Percentiles rank a stretch among this genome's conserved stretches.
These are phyloP conservation scores for Nezara viridula DNA, from an alignment of 2,888 invertebrate species.

Conservation along the genomic window DNA sequence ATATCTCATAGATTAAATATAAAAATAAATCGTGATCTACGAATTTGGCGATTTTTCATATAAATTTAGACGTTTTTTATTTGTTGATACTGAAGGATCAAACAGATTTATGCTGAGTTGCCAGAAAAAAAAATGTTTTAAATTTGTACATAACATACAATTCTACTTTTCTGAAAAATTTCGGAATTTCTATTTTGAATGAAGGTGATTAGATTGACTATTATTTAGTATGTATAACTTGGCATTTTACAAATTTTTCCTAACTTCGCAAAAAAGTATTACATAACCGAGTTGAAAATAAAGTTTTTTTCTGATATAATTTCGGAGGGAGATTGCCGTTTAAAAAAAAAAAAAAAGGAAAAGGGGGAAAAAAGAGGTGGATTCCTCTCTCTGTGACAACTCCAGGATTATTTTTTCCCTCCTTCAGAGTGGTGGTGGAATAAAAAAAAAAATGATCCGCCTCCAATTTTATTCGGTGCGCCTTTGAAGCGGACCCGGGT, in stretches of 20 bases:
- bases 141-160: too few relatives aligned
- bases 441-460: not conserved
- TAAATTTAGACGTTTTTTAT: too few relatives aligned
- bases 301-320: constrained; percentile 22
- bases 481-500: constrained; percentile 43
- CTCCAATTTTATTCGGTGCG: constrained; percentile 36
- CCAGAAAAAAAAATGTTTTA: too few relatives aligned
- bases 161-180: too few relatives aligned
- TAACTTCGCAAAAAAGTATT: not conserved
- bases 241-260: not conserved
- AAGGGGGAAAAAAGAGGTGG: not conserved
- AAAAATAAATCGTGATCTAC: too few relatives aligned
- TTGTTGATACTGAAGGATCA: too few relatives aligned
- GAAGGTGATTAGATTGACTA: not conserved
- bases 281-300: not conserved
- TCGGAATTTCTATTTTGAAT: not conserved
- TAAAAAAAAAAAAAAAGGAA: not conserved
- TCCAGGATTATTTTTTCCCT: constrained; percentile 33
- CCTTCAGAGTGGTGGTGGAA: constrained; percentile 23
- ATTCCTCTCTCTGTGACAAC: constrained; percentile 45
- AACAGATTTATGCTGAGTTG: too few relatives aligned
- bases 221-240: too few relatives aligned
- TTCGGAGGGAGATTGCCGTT: constrained; percentile 16
- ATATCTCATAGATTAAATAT: too few relatives aligned
- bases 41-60: too few relatives aligned